A percentile compares a stretch with the other conserved stretches of the same genome.
Conservation (phyloP, 1,140 invertebrate genomes). For the Alviniconcha marisindica region DNA sequence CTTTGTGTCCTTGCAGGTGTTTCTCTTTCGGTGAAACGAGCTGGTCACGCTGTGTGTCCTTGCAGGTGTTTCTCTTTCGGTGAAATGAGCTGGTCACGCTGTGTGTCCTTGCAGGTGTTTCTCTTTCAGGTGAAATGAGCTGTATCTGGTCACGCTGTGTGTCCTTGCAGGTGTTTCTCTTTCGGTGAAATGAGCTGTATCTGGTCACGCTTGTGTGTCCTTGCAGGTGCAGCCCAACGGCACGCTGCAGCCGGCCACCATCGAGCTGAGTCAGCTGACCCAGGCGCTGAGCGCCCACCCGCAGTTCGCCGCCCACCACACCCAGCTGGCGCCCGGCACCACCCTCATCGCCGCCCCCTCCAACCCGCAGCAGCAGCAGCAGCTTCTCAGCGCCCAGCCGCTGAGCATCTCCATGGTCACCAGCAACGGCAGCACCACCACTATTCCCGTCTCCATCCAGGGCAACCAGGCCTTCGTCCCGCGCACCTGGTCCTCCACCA, state of each 20-base stretch:
- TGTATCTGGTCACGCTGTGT: no score
- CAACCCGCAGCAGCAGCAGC: slow-evolving; percentile 29
- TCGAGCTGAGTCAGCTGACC: slow-evolving; percentile 72
- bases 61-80: no score
- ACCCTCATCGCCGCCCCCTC: slow-evolving; percentile 29
- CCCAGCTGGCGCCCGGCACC: slow-evolving; percentile 40
- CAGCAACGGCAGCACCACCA: slow-evolving; percentile 20
- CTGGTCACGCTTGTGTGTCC: no score
- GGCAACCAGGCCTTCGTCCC: slow-evolving; percentile 33
- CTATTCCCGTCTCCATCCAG: slow-evolving; percentile 29
- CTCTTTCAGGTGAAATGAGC: no score
- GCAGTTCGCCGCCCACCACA: slow-evolving; percentile 52
- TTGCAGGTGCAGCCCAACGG: slow-evolving; percentile 59
- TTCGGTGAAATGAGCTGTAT: no score
- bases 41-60: no score
- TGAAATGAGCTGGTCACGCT: no score
- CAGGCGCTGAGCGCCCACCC: slow-evolving; percentile 68
- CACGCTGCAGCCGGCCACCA: slow-evolving; percentile 61
- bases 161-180: no score
- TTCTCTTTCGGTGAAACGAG: no score
- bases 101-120: no score
- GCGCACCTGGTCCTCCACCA: slow-evolving; percentile 7
- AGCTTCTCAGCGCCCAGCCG: slow-evolving; percentile 32
- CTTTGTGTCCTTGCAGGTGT: no score
- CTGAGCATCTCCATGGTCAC: slow-evolving; percentile 48